phyloP scores from a whole-genome alignment of 2,797 vertebrate species.

The Sebastes nivosus region DNA sequence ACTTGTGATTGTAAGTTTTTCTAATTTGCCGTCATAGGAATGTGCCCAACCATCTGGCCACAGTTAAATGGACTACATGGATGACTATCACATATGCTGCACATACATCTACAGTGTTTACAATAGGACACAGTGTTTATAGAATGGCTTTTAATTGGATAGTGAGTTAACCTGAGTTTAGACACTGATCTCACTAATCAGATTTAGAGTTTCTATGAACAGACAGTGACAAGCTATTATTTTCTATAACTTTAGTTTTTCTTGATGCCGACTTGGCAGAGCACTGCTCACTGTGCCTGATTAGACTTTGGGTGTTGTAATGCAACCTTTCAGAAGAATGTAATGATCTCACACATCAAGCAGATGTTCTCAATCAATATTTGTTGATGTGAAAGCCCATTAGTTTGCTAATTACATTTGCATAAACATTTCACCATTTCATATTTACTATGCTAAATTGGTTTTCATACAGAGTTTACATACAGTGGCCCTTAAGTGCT shows the following conservation, averaged over 20 bases:
- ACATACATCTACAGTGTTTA: constrained; percentile 76
- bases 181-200: constrained; percentile 38
- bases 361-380: constrained; percentile 80
- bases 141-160: constrained; percentile 79
- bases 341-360: constrained; percentile 65
- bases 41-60: constrained; percentile 77
- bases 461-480: constrained; percentile 69
- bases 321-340: constrained; percentile 66
- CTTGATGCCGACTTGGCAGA: constrained; percentile 51
- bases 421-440: constrained; percentile 76
- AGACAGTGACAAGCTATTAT: constrained; percentile 27
- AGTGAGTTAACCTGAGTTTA: constrained; percentile 72
- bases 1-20: constrained; percentile 40
- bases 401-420: constrained; percentile 80
- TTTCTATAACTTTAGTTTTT: constrained; percentile 28
- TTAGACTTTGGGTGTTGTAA: constrained; percentile 58
- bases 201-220: constrained; percentile 5
- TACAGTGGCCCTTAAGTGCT: constrained; percentile 67
- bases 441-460: constrained; percentile 65
- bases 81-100: constrained; percentile 79
- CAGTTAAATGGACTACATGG: constrained; percentile 76
- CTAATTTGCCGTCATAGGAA: constrained; percentile 63
- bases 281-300: constrained; percentile 45
- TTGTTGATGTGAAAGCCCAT: constrained; percentile 68
- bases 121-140: constrained; percentile 76